Conservation (phyloP, 1,140 invertebrate species). For the Brachionus asplanchnoidis region DNA sequence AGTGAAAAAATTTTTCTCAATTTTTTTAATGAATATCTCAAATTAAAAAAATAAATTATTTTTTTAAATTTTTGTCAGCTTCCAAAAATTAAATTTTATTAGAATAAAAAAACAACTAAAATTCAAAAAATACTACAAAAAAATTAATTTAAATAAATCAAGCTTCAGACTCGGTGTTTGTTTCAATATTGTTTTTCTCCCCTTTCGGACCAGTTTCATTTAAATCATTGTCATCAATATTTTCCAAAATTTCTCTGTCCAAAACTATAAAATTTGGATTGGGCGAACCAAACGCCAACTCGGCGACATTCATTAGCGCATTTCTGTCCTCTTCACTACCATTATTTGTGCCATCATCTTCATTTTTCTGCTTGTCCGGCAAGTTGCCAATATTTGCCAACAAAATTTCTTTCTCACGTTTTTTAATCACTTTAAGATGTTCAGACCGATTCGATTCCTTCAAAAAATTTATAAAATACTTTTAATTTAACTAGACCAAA, state of each 20-base stretch:
- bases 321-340: not conserved
- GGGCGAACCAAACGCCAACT: slow-evolving; percentile 9
- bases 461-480: not conserved
- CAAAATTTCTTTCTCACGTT: slow-evolving; percentile 23
- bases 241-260: slow-evolving; percentile 1
- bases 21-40: too few relatives aligned
- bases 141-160: not conserved
- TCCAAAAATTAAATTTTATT: not conserved
- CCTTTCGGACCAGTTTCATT: not conserved
- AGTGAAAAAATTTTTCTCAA: too few relatives aligned
- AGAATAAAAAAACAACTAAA: not conserved
- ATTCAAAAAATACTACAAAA: not conserved
- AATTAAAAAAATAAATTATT: too few relatives aligned
- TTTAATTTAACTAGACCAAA: too few relatives aligned
- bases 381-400: not conserved
- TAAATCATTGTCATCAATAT: not conserved
- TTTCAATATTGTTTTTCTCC: not conserved
- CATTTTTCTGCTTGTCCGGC: not conserved
- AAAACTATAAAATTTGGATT: slow-evolving; percentile 25
- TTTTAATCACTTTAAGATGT: slow-evolving; percentile 13
- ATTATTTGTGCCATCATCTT: not conserved
- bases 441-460: slow-evolving; percentile 12
- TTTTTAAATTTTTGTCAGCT: not conserved
- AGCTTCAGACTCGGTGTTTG: not conserved
- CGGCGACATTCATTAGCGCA: not conserved